Evolutionary conservation across 2,113 vertebrate genomes (phyloP), one percentile per base, ranked within the genome.

Genomic region (Emydocephalus ijimae): DNA sequence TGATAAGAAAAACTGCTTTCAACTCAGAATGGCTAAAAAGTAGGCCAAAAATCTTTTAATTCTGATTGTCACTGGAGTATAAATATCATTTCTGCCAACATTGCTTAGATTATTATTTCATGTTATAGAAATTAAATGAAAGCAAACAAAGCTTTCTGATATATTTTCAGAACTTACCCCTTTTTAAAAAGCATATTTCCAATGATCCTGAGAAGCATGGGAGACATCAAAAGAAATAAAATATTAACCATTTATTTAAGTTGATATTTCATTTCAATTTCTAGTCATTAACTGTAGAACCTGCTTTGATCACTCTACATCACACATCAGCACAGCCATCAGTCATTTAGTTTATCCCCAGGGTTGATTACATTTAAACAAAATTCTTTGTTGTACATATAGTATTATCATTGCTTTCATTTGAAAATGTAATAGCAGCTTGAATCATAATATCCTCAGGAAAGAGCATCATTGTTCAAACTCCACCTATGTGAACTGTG

Each of bases 331-430:
- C 91, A 64, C 88, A 87, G 50, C 34, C 26, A 4, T 10, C 56
- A 92, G 86, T 92, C 74, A 86, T 90, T 56, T 92, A 86, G 52
- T 90, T 90, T 92, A 81, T 64, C 92, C 88, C 64, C 20, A 7
- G 74, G 74, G 88, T 57, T 92, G 85, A 92, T 92, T 92, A 92
- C 61, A 92, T 90, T 92, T 92, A 92, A 90, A 92, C 59, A 90
- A 90, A 92, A 90, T 64, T 56, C 92, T 90, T 90, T 86, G 29
- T 86, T 85, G 39, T 90, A 86, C 45, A 23, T 56, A 64, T 86
- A 86, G 86, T 10, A 50, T 61, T 86, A 81, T 52, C n/a, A 64
- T 39, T 81, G 55, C 45, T 85, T 92, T 90, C 74, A 86, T 90
- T 90, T 90, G 55, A 54, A 92, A 92, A 90, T 89, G 39, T 90